phyloP scores from a whole-genome alignment of 1,140 invertebrate genomes.

The Ectropis grisescens region DNA sequence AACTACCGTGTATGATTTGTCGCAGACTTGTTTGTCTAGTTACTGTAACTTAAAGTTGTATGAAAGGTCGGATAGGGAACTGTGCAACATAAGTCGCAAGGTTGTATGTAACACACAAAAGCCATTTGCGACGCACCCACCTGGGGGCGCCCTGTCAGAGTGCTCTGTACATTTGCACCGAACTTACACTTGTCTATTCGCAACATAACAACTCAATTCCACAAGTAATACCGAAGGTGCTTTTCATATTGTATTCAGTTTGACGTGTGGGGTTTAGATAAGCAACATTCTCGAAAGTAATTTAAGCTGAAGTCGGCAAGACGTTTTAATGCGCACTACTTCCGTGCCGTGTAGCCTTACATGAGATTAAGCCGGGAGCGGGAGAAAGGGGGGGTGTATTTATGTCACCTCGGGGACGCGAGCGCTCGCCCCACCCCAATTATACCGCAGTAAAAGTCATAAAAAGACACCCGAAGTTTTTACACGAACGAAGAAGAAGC shows the following conservation, averaged over 20 bases:
- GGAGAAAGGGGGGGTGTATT: constrained; percentile 52
- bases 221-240: too few species aligned
- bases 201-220: too few species aligned
- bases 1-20: too few species aligned
- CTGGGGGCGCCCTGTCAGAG: constrained; percentile 12
- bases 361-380: constrained; percentile 57
- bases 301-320: constrained; percentile 27
- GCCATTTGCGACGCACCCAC: constrained; percentile 29
- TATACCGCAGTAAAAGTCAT: constrained; percentile 70
- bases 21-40: too few species aligned
- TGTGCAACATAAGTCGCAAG: constrained; percentile 8
- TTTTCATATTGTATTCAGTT: too few species aligned
- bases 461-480: constrained; percentile 70
- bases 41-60: too few species aligned
- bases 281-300: constrained; percentile 7
- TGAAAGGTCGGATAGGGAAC: too few species aligned
- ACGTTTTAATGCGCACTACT: constrained; percentile 43
- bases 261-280: too few species aligned
- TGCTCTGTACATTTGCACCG: too few species aligned
- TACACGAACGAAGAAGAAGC: constrained; percentile 64
- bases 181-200: too few species aligned
- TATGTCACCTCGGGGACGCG: constrained; percentile 66
- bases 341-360: constrained; percentile 51
- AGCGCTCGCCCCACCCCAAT: constrained; percentile 64
- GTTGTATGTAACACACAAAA: constrained; percentile 25